These are phyloP conservation scores for Eristalis tenax DNA, from an alignment of 2,888 invertebrate species.

Conservation along the genomic window DNA sequence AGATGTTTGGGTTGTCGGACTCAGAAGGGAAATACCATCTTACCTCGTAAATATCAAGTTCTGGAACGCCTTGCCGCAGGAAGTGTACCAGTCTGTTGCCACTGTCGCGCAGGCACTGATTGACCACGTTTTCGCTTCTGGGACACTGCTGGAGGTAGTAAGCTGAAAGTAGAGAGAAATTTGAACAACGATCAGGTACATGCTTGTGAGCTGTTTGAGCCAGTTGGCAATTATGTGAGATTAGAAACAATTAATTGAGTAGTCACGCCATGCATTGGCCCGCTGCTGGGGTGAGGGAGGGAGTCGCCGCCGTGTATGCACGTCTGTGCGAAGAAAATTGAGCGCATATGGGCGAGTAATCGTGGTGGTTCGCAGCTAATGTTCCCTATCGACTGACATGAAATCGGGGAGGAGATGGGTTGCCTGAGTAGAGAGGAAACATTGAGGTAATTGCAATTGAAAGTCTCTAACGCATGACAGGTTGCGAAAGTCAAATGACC, in stretches of 20 bases:
- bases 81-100: constrained; percentile 88
- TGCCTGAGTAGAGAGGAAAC: too few species aligned
- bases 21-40: constrained; percentile 16
- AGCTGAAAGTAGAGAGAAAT: constrained; percentile 80
- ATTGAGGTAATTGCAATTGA: too few species aligned
- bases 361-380: too few species aligned
- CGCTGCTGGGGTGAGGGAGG: not conserved
- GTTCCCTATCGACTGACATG: too few species aligned
- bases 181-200: not conserved
- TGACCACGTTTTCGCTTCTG: constrained; percentile 86
- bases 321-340: not conserved
- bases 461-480: too few species aligned
- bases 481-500: too few species aligned
- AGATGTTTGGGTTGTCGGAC: not conserved
- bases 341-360: not conserved
- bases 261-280: constrained; percentile 18
- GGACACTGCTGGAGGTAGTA: constrained; percentile 89
- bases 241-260: constrained; percentile 8
- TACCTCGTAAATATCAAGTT: constrained; percentile 86
- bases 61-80: constrained; percentile 88
- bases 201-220: constrained; percentile 1
- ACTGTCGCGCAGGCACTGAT: constrained; percentile 87
- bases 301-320: not conserved
- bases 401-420: too few species aligned
- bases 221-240: constrained; percentile 3